Evolutionary conservation across 37 sponge, comb jelly and placozoan genomes (phyloP).

Genomic region (Agelas oroides): DNA sequence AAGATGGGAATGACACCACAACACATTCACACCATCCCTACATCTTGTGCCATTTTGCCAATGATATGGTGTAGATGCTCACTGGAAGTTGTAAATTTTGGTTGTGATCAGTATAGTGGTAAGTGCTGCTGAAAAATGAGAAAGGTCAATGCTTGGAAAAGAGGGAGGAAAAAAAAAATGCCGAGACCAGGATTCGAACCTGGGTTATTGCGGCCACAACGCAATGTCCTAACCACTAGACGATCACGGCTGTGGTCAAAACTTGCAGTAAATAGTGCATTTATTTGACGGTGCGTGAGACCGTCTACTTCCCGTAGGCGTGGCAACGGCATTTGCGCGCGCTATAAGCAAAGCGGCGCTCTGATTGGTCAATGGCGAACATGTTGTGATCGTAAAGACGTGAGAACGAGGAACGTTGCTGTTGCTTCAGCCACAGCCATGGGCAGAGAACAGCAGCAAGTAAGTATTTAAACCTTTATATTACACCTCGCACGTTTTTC

Average conservation of each 20-base stretch:
- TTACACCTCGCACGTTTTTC: background rate
- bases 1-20: too few relatives aligned
- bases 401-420: too few relatives aligned
- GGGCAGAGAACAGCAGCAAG: background rate
- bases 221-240: conserved; percentile 98
- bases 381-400: too few relatives aligned
- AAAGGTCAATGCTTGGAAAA: too few relatives aligned
- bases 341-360: background rate
- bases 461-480: background rate
- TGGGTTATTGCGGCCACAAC: conserved; percentile 97
- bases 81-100: too few relatives aligned
- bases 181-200: conserved; percentile 98
- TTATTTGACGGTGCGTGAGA: background rate
- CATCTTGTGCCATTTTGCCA: too few relatives aligned
- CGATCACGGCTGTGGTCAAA: conserved; percentile 83
- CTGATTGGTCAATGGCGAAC: conserved; percentile 23
- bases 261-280: background rate
- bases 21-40: too few relatives aligned
- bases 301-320: background rate
- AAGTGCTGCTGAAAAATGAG: too few relatives aligned
- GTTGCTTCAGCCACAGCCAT: too few relatives aligned
- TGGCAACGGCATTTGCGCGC: too few relatives aligned
- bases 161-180: conserved; percentile 67
- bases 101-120: too few relatives aligned
- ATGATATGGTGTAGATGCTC: too few relatives aligned